Base-by-base conservation (phyloP, 2,113 vertebrate genomes). In the Dendropsophus ebraccatus region DNA sequence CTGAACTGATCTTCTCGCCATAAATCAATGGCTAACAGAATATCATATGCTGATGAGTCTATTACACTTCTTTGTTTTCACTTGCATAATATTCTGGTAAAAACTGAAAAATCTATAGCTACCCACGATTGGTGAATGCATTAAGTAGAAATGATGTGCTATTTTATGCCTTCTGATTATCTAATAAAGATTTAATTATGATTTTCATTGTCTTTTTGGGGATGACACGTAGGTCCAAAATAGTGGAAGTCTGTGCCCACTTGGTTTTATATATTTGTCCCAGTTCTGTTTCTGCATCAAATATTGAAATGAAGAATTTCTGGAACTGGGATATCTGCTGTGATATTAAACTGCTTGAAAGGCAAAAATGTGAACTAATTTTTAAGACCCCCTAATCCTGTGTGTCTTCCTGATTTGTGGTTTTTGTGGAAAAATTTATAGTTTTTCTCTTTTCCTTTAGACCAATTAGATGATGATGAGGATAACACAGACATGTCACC, bases 391-490 rank as follows among this genome's bases (percentile, higher is more conserved):
- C 14, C 25, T 2, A 28, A 50, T 25, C 35, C 7, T 58, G 21
- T 80, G 37, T 28, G n/a, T 62, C n/a, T 60, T 65, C 54, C 35
- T 81, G 23, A 69, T 85, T 35, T n/a, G 6, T 65, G 45, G 25
- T 37, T 65, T 41, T 1, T 32, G n/a, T n/a, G n/a, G n/a, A n/a
- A 65, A 21, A 74, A 56, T 80, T 41, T 45, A 81, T 81, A 87
- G 70, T 87, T 0, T 0, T 1, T 1, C 90, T n/a, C 91, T 74
- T 92, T 87, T 87, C 88, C 89, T 91, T 88, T 93, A 99, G 97
- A 96, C 88, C 97, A 96, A 17, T 94, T 95, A 25, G 97, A 99
- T 67, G 96, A 97, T 25, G 97, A 99, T 13, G 91, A 93, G 65
- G 96, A 97, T 14, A 97, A 96, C 0, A 92, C 93, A 87, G 92